phyloP scores from a whole-genome alignment of 2,888 invertebrate genomes.

The Zygogramma bicolorata region DNA sequence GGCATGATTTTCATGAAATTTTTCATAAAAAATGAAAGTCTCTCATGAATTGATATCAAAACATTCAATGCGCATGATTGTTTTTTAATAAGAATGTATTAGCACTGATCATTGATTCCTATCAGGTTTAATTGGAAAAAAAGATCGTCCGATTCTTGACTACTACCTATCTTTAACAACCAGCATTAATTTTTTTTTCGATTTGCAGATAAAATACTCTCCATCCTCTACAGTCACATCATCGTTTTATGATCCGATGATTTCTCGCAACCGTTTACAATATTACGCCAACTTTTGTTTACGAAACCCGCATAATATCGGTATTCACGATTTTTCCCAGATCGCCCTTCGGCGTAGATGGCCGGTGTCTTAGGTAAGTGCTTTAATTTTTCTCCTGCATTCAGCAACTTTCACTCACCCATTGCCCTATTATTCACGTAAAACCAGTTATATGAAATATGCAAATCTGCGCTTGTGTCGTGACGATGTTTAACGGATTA shows the following conservation, averaged over 20 bases:
- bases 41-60: no score
- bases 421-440: constrained; percentile 60
- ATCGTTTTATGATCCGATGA: constrained; percentile 4
- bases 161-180: no score
- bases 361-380: constrained; percentile 15
- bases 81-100: no score
- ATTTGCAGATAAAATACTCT: no score
- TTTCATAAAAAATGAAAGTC: no score
- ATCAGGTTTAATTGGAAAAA: no score
- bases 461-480: constrained; percentile 41
- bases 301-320: constrained; percentile 23
- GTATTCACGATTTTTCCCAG: not conserved
- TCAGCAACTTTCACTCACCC: constrained; percentile 62
- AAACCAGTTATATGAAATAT: constrained; percentile 45
- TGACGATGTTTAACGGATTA: constrained; percentile 42
- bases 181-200: no score
- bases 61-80: no score
- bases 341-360: not conserved
- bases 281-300: constrained; percentile 31
- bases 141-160: no score
- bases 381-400: constrained; percentile 50
- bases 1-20: no score
- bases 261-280: constrained; percentile 31
- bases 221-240: not conserved
- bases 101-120: no score